These are phyloP conservation scores for Cryptus viduatorius DNA, from an alignment of 2,888 invertebrate genomes.

Conservation along the genomic window DNA sequence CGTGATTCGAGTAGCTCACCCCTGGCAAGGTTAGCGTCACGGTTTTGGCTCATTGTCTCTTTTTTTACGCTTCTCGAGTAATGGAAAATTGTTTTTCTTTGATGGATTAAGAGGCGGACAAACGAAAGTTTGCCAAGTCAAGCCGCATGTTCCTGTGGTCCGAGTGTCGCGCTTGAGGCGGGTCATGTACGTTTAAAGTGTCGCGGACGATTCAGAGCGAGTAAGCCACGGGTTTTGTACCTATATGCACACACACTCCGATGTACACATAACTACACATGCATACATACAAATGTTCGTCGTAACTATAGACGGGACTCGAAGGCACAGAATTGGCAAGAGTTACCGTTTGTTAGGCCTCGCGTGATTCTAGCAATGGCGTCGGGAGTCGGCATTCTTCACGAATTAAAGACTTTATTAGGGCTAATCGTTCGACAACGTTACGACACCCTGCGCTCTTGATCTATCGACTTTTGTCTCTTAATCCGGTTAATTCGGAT, in stretches of 20 bases:
- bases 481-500: constrained; percentile 13
- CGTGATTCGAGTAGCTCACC: neutral
- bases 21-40: neutral
- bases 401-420: constrained; percentile 62
- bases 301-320: constrained; percentile 38
- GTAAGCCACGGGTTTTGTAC: constrained; percentile 15
- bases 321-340: constrained; percentile 69
- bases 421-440: constrained; percentile 57
- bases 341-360: constrained; percentile 72
- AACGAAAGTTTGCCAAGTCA: constrained; percentile 8
- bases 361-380: constrained; percentile 71
- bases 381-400: constrained; percentile 66
- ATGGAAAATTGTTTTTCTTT: neutral
- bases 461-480: constrained; percentile 25
- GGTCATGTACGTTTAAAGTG: constrained; percentile 60
- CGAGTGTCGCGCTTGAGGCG: constrained; percentile 57
- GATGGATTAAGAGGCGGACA: neutral
- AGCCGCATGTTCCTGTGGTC: constrained; percentile 27
- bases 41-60: neutral
- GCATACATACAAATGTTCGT: neutral
- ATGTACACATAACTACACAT: constrained; percentile 1
- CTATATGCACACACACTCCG: neutral
- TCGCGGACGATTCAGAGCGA: constrained; percentile 40
- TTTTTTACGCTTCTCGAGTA: neutral
- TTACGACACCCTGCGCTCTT: constrained; percentile 21